Percentiles rank a stretch among this genome's conserved stretches.
Evolutionary conservation across 2,113 vertebrate genomes (phyloP).

Genomic region (Apodemus sylvaticus): DNA sequence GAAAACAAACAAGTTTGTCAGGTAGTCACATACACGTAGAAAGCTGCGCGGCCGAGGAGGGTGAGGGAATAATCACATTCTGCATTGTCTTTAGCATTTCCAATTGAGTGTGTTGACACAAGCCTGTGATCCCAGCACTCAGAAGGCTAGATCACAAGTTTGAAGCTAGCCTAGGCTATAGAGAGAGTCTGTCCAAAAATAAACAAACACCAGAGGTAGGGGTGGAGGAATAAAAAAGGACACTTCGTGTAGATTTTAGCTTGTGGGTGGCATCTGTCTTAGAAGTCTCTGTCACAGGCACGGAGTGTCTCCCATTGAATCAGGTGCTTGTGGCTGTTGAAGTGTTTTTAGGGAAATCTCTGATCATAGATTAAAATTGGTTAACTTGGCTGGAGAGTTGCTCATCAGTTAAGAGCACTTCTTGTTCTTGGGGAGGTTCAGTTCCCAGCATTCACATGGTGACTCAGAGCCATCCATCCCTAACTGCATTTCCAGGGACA

Average conservation of each 20-base stretch:
- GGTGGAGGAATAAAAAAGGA: not conserved
- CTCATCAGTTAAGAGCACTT: not conserved
- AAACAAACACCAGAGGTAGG: not conserved
- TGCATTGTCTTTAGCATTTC: conserved; percentile 5
- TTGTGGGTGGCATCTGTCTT: not conserved
- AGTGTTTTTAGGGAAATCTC: conserved; percentile 19
- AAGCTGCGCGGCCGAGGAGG: not conserved
- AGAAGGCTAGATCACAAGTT: not conserved
- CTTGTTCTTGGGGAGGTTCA: not conserved
- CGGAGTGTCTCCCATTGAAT: conserved; percentile 27
- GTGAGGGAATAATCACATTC: not conserved
- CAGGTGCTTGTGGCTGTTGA: conserved; percentile 13
- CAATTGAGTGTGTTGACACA: too few species aligned
- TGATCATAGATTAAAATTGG: not conserved
- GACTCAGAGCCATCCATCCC: not conserved
- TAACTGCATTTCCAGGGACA: not conserved
- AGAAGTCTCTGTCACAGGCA: conserved; percentile 8
- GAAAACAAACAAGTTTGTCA: conserved; percentile 60
- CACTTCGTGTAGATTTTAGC: conserved; percentile 10
- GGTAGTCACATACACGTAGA: conserved; percentile 23
- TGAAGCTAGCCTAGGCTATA: too few species aligned
- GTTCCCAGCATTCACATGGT: not conserved
- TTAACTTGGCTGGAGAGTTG: not conserved
- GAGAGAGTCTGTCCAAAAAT: not conserved
- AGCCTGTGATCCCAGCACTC: not conserved